These are phyloP conservation scores for Natrix natrix DNA, from an alignment of 2,797 vertebrate genomes.

Conservation along the genomic window DNA sequence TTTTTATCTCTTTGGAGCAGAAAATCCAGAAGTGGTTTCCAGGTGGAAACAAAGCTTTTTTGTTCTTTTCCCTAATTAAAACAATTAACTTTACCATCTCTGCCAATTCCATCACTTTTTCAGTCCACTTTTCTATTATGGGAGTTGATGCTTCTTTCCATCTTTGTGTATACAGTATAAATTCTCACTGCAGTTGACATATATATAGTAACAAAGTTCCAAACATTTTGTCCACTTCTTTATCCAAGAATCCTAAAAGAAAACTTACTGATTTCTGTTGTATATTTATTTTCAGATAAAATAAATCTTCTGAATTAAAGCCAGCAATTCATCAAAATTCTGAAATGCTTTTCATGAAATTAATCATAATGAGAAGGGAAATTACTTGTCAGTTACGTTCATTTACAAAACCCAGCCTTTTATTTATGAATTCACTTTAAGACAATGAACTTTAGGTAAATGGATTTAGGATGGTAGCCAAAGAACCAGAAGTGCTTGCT, in stretches of 20 bases:
- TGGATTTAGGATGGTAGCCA: not conserved
- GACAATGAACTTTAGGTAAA: not conserved
- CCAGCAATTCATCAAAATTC: not conserved
- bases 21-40: too few relatives aligned
- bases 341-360: not conserved
- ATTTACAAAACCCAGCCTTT: not conserved
- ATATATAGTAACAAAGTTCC: not conserved
- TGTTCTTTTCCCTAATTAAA: too few relatives aligned
- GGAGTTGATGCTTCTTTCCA: not conserved
- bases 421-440: not conserved
- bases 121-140: not conserved
- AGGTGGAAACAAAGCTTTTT: not conserved
- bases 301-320: not conserved
- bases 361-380: not conserved
- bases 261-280: not conserved
- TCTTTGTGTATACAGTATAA: not conserved
- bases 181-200: not conserved
- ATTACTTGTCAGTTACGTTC: not conserved
- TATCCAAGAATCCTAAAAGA: not conserved
- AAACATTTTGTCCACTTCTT: not conserved
- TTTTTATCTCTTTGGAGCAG: not conserved
- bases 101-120: too few relatives aligned
- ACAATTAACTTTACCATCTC: too few relatives aligned
- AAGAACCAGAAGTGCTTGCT: not conserved
- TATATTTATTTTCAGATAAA: not conserved